Percentiles rank a stretch among this genome's conserved stretches.
These are phyloP conservation scores for Brotula barbata DNA, from an alignment of 2,797 vertebrate genomes.

Conservation along the genomic window DNA sequence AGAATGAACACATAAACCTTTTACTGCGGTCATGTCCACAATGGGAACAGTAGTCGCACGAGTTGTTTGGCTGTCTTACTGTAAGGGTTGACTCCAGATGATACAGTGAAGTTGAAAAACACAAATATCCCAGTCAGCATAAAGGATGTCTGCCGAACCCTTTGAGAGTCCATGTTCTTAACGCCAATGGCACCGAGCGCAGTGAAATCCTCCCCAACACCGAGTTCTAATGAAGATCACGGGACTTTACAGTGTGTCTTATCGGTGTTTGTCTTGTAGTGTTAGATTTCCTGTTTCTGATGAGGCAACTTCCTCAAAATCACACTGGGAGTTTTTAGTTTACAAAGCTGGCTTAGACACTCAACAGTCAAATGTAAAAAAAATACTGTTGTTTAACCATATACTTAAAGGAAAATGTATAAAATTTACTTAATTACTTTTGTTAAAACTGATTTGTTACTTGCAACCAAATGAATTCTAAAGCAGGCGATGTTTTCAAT, in stretches of 20 bases:
- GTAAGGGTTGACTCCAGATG: slow-evolving; percentile 6
- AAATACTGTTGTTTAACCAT: too few species aligned
- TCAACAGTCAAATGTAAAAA: slow-evolving; percentile 1
- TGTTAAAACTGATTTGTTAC: too few species aligned
- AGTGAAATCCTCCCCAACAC: too few species aligned
- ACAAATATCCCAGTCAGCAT: slow-evolving; percentile 37
- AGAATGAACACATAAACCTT: too few species aligned
- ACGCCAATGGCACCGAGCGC: too few species aligned
- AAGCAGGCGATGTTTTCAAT: too few species aligned
- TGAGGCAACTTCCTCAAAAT: slow-evolving; percentile 66
- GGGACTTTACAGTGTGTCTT: too few species aligned
- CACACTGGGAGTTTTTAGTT: neutral
- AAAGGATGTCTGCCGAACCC: neutral
- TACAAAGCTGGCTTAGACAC: slow-evolving; percentile 4
- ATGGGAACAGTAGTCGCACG: neutral
- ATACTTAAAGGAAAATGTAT: too few species aligned
- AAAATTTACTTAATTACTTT: too few species aligned
- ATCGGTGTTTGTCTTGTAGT: slow-evolving; percentile 14
- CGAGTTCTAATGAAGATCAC: too few species aligned
- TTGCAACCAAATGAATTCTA: too few species aligned
- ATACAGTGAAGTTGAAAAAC: slow-evolving; percentile 22
- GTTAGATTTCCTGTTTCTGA: slow-evolving; percentile 62
- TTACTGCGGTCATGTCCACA: too few species aligned
- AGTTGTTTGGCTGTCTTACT: slow-evolving; percentile 52
- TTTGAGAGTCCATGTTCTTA: slow-evolving; percentile 29